Percentiles rank a stretch among this genome's conserved stretches.
phyloP scores from a whole-genome alignment of 2,113 vertebrate genomes.

The Upupa epops region DNA sequence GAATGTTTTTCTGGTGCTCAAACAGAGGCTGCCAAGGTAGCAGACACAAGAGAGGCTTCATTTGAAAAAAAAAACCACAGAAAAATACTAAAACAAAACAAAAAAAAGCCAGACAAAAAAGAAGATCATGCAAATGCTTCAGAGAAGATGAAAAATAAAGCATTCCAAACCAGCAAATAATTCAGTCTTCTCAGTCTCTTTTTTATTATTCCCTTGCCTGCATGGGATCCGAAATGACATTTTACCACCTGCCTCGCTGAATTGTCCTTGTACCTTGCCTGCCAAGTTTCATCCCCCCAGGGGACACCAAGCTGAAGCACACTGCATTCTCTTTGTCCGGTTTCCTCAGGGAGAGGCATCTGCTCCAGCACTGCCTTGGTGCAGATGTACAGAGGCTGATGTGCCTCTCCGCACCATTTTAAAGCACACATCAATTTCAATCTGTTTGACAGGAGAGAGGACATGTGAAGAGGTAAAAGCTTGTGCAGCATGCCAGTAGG shows the following conservation, averaged over 20 bases:
- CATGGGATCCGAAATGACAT: neutral
- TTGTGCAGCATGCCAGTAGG: neutral
- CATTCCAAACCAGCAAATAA: neutral
- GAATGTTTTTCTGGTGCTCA: neutral
- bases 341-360: neutral
- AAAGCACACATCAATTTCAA: neutral
- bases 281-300: neutral
- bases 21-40: neutral
- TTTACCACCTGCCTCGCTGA: slow-evolving; percentile 30
- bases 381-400: neutral
- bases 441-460: neutral
- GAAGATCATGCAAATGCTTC: slow-evolving; percentile 35
- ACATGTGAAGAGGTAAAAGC: neutral
- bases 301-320: neutral
- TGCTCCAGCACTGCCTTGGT: neutral
- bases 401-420: neutral
- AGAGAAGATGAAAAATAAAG: slow-evolving; percentile 36
- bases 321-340: rapidly evolving
- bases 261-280: neutral
- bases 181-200: neutral
- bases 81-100: neutral
- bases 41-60: neutral
- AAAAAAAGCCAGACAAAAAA: neutral
- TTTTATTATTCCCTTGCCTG: neutral
- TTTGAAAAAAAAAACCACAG: neutral